Conservation (phyloP, 1,140 invertebrate species). For the Drosophila kanapiae region DNA sequence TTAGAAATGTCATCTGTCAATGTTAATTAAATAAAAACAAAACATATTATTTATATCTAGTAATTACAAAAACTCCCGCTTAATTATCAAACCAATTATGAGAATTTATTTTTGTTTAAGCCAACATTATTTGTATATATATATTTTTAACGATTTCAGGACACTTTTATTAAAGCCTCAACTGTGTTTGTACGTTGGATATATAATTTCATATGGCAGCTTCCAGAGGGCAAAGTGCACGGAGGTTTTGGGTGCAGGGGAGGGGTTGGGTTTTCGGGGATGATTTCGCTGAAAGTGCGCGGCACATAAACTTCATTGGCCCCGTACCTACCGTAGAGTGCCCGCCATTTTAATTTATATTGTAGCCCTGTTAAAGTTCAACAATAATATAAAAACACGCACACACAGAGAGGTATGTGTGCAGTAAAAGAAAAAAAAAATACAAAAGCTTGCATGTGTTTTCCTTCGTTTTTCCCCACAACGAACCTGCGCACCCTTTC, state of each 20-base stretch:
- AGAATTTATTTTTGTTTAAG: too few species aligned
- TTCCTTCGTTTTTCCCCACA: constrained; percentile 6
- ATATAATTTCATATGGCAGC: constrained; percentile 65
- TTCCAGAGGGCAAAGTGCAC: constrained; percentile 57
- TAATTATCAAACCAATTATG: not conserved
- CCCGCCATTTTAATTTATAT: constrained; percentile 81
- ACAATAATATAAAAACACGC: constrained; percentile 71
- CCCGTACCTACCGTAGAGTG: constrained; percentile 45
- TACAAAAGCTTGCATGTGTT: constrained; percentile 52
- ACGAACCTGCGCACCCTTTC: not conserved
- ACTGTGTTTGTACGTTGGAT: constrained; percentile 11
- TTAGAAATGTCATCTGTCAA: too few species aligned
- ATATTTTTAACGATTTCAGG: not conserved
- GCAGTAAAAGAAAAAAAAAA: constrained; percentile 11
- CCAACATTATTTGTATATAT: not conserved
- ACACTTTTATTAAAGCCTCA: not conserved
- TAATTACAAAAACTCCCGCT: too few species aligned
- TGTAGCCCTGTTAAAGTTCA: constrained; percentile 79
- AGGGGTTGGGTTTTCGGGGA: not conserved
- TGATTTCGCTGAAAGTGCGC: constrained; percentile 47
- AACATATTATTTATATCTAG: too few species aligned
- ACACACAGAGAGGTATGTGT: constrained; percentile 12
- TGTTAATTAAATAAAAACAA: too few species aligned
- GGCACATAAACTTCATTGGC: constrained; percentile 68
- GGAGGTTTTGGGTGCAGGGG: not conserved